These are phyloP conservation scores for Euthynnus affinis DNA, from an alignment of 2,797 vertebrate genomes.

Conservation along the genomic window DNA sequence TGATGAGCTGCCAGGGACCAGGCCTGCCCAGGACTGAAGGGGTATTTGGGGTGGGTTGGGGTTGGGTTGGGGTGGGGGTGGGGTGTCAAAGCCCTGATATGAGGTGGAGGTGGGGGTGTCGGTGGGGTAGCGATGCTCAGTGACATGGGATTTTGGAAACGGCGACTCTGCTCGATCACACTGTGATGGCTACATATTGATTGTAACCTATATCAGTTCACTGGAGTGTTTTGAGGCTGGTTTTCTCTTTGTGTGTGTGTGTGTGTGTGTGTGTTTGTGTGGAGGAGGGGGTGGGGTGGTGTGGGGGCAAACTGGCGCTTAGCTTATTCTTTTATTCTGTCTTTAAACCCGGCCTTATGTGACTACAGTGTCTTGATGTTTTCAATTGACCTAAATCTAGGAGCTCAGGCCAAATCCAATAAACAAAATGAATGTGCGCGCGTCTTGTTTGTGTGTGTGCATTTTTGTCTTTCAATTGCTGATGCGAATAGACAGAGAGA, in stretches of 20 bases:
- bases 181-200: constrained; percentile 11
- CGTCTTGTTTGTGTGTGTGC: neutral
- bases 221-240: neutral
- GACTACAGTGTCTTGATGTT: constrained; percentile 45
- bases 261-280: no score
- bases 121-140: neutral
- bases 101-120: neutral
- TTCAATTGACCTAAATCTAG: constrained; percentile 69
- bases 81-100: constrained; percentile 6
- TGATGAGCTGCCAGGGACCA: constrained; percentile 73
- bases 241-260: no score
- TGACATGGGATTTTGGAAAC: constrained; percentile 19
- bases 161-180: constrained; percentile 6
- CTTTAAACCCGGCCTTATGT: constrained; percentile 41
- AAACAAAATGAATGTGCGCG: constrained; percentile 48
- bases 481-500: constrained; percentile 16
- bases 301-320: neutral
- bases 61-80: no score
- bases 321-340: constrained; percentile 6
- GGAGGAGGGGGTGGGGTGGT: no score
- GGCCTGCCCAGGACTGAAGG: constrained; percentile 34
- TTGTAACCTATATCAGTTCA: neutral
- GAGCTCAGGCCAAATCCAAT: constrained; percentile 69
- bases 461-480: constrained; percentile 43
- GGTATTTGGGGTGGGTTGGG: no score